Base-by-base conservation (phyloP, 2,888 invertebrate genomes). In the Slavum lentiscoides region DNA sequence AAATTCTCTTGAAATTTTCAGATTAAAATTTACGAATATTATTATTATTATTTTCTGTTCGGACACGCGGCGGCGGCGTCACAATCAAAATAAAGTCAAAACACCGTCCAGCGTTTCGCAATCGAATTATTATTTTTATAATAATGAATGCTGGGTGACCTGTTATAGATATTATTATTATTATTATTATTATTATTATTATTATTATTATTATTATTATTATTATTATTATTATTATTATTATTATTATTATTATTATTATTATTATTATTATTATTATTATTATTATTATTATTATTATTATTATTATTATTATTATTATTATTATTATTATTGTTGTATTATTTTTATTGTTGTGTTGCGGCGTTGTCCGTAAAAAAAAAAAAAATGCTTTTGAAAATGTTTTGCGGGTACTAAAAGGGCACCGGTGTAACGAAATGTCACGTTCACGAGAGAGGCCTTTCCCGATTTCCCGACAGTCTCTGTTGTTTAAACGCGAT, bases 391-490 rank as follows among this genome's bases (percentile, higher is more conserved):
- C 17, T 37, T 23, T 74, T 58, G 49, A 49, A 76, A 76, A 59
- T 49, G 15, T 58, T 76, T 59, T 68, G 2, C 23, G 1, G 73
- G 1, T 61, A 15, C 23, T 23, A 17, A 62, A 62, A 64, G 64
- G 53, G 53, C n/a, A 49, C 13, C 43, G 37, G 30, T 4, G 37
- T 59, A 62, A 70, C 19, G 55, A 70, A 69, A 77, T 64, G 80
- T 72, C 80, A 80, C 70, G 62, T 80, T 80, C 59, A 6, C 15
- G 9, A 68, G 6, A 68, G 37, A 53, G 68, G 30, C 30, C 43
- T 30, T 68, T 72, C 43, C 37, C 37, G 23, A 80, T 80, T 72
- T 19, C n/a, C 30, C 2, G 64, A 66, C 70, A 19, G 64, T 21
- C 53, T 80, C 53, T 55, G 39, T 80, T 30, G 43, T 49, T 66